phyloP scores from a whole-genome alignment of 2,113 vertebrate species.

The Psilopogon haemacephalus region DNA sequence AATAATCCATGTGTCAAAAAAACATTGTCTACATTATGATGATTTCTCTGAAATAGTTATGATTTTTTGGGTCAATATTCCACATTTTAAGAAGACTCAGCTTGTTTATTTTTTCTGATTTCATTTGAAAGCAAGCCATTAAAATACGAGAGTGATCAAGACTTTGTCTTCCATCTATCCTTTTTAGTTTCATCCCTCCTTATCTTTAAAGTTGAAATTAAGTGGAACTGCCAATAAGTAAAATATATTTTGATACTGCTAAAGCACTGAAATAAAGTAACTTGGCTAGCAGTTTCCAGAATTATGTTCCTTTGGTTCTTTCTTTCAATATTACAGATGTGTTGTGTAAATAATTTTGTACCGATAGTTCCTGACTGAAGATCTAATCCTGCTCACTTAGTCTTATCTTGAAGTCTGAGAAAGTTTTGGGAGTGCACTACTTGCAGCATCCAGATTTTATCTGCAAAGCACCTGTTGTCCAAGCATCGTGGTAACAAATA shows the following conservation, averaged over 20 bases:
- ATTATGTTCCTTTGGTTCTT: neutral
- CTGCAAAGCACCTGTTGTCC: neutral
- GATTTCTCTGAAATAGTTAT: neutral
- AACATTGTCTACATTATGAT: neutral
- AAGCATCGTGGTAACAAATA: neutral
- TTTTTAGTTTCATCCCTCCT: neutral
- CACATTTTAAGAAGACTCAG: neutral
- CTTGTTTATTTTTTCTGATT: neutral
- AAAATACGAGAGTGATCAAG: neutral
- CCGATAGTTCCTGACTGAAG: neutral
- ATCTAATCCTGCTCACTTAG: neutral
- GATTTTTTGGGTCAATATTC: neutral
- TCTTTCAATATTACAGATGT: slow-evolving; percentile 6
- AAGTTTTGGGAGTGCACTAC: neutral
- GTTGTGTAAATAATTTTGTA: neutral
- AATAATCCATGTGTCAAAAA: slow-evolving; percentile 24
- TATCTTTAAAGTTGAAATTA: neutral
- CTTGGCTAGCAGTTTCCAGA: slow-evolving; percentile 13
- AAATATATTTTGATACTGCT: neutral
- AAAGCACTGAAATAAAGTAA: neutral
- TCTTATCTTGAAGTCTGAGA: neutral
- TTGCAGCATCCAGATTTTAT: neutral
- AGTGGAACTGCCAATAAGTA: neutral
- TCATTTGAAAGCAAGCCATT: neutral
- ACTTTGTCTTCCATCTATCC: neutral